Evolutionary conservation across 2,888 invertebrate species (phyloP).

Genomic region (Callyntrura guangdongensis): DNA sequence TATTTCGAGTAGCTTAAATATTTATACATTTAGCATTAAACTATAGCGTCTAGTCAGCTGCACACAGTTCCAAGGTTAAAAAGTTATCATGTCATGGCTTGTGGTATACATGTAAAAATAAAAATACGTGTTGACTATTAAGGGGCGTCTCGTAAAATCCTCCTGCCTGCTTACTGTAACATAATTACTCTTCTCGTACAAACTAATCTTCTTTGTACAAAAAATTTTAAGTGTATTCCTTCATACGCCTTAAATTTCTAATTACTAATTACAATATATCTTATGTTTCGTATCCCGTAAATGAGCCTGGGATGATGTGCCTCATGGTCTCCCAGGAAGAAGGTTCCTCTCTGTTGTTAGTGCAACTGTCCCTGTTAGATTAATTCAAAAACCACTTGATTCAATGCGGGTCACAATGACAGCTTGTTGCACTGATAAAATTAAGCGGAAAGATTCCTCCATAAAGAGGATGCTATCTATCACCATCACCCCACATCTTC

Average conservation of each 20-base stretch:
- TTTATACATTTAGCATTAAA: conserved; percentile 15
- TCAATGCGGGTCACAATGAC: background rate
- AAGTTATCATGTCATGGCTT: conserved; percentile 26
- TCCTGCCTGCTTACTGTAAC: conserved; percentile 31
- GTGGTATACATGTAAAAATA: background rate
- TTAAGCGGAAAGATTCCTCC: too few relatives aligned
- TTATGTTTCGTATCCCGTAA: background rate
- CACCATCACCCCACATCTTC: background rate
- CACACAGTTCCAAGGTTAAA: conserved; percentile 29
- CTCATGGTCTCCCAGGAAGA: background rate
- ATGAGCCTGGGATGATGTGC: background rate
- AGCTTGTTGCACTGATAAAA: background rate
- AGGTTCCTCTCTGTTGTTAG: too few relatives aligned
- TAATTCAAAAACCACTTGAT: background rate
- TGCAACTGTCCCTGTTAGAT: too few relatives aligned
- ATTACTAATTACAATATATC: background rate
- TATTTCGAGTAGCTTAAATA: background rate
- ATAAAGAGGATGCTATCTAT: background rate
- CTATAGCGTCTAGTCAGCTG: conserved; percentile 28
- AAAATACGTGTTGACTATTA: conserved; percentile 41
- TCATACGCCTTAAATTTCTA: background rate
- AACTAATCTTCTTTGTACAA: background rate
- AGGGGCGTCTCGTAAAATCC: background rate
- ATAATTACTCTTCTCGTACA: conserved; percentile 9
- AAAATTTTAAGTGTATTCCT: too few relatives aligned